Percentiles rank a stretch among this genome's conserved stretches.
phyloP scores from a whole-genome alignment of 2,888 invertebrate species.

The Cataglyphis altisquamis region DNA sequence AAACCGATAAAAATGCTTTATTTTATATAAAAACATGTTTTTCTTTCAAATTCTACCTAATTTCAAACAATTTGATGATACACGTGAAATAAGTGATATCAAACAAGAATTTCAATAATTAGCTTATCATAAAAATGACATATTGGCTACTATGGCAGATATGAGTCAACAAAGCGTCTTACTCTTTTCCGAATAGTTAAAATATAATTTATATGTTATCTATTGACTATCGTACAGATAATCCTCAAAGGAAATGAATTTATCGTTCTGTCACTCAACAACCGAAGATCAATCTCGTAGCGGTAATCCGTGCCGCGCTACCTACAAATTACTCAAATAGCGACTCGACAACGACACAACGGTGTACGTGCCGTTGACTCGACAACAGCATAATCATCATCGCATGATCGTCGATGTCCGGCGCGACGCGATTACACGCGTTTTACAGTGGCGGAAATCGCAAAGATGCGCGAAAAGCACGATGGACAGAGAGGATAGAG shows the following conservation, averaged over 20 bases:
- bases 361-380: constrained; percentile 47
- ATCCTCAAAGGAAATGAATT: constrained; percentile 22
- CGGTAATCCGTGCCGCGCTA: constrained; percentile 48
- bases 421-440: constrained; percentile 52
- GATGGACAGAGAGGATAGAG: constrained; percentile 21
- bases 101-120: background rate
- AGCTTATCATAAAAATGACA: constrained; percentile 3
- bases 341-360: constrained; percentile 52
- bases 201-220: background rate
- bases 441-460: constrained; percentile 52
- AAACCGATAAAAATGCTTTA: background rate
- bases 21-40: background rate
- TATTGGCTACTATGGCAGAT: background rate
- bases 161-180: background rate
- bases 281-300: constrained; percentile 13
- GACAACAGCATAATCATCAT: constrained; percentile 54
- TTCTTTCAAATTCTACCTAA: background rate
- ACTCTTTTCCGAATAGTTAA: background rate
- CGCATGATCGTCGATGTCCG: constrained; percentile 46
- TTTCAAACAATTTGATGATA: background rate
- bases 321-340: constrained; percentile 56
- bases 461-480: constrained; percentile 36
- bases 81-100: background rate
- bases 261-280: constrained; percentile 42
- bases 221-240: background rate